phyloP scores from a whole-genome alignment of 2,888 invertebrate species.

The Belgica antarctica region DNA sequence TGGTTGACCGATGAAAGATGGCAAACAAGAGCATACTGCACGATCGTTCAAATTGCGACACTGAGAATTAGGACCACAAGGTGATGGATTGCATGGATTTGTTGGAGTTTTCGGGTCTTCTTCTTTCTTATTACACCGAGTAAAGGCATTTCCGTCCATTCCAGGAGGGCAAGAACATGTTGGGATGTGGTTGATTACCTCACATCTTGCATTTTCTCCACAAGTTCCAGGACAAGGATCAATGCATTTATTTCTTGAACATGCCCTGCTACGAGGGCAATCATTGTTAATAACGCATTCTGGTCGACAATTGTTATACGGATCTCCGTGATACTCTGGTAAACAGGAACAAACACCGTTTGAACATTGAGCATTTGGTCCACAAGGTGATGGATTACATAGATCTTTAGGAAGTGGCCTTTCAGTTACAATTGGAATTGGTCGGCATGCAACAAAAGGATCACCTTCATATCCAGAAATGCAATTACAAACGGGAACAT shows the following conservation, averaged over 20 bases:
- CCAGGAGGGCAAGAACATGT: constrained; percentile 69
- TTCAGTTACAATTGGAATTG: constrained; percentile 57
- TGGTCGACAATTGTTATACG: constrained; percentile 66
- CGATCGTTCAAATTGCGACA: constrained; percentile 61
- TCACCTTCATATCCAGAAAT: constrained; percentile 74
- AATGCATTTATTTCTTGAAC: constrained; percentile 68
- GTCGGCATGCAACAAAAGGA: constrained; percentile 72
- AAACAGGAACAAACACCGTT: constrained; percentile 71
- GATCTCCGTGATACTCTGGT: constrained; percentile 69
- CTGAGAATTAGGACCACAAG: constrained; percentile 64
- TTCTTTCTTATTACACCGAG: constrained; percentile 55
- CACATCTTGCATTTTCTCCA: constrained; percentile 68
- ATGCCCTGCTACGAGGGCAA: constrained; percentile 66
- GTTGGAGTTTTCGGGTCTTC: constrained; percentile 45
- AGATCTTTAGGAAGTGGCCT: constrained; percentile 57
- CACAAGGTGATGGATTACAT: constrained; percentile 74
- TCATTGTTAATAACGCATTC: constrained; percentile 74
- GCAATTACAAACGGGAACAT: constrained; percentile 78
- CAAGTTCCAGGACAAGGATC: constrained; percentile 76
- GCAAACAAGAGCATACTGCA: constrained; percentile 69
- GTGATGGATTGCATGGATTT: constrained; percentile 60
- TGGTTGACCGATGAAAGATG: constrained; percentile 66
- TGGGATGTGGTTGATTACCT: constrained; percentile 72
- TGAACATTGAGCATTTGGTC: constrained; percentile 68
- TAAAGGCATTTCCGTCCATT: constrained; percentile 70